Evolutionary conservation across 1,140 invertebrate genomes (phyloP).

Genomic region (Berghia stephanieae): DNA sequence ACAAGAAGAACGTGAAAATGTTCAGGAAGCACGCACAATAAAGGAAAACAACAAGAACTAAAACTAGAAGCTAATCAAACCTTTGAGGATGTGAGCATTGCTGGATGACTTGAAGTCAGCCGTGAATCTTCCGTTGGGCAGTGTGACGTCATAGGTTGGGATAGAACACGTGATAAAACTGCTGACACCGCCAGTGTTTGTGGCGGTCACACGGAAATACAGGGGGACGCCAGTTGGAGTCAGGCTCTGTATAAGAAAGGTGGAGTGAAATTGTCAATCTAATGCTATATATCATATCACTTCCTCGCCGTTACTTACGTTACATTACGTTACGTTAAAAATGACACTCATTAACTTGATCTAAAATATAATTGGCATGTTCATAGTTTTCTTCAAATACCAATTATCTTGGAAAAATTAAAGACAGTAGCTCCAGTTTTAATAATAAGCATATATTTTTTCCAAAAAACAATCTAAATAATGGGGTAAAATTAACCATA

Average conservation of each 20-base stretch:
- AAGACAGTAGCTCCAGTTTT: no score
- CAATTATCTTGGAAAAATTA: no score
- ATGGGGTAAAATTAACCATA: no score
- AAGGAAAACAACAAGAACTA: no score
- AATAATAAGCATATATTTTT: background rate
- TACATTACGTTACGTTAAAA: no score
- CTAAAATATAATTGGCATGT: no score
- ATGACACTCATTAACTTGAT: no score
- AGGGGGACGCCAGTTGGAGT: conserved; percentile 34
- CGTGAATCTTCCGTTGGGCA: conserved; percentile 43
- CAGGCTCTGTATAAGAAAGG: background rate
- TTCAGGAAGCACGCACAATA: background rate
- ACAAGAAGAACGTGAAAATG: background rate
- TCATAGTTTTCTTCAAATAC: no score
- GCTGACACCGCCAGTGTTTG: conserved; percentile 37
- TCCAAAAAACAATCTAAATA: no score
- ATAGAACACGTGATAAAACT: conserved; percentile 37
- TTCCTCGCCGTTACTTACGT: no score
- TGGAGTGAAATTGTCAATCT: no score
- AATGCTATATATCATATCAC: no score
- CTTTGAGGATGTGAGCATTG: conserved; percentile 37
- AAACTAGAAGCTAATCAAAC: background rate
- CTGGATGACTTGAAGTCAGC: conserved; percentile 42
- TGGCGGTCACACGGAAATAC: conserved; percentile 42
- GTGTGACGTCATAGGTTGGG: conserved; percentile 45